phyloP scores from a whole-genome alignment of 1,140 invertebrate genomes.

The Drosophila bifasciata region DNA sequence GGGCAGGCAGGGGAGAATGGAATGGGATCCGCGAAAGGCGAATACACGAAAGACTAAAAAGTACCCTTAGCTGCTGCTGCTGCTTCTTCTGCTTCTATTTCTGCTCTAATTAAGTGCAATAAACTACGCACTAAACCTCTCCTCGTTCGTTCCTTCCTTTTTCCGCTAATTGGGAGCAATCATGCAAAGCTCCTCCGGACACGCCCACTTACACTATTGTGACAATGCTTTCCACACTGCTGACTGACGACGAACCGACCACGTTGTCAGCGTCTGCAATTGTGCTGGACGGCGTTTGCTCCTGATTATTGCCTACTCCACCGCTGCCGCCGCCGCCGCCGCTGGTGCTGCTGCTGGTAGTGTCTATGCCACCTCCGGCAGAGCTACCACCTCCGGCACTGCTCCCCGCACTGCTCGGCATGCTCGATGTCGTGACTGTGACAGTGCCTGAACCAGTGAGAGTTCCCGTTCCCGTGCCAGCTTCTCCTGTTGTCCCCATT shows the following conservation, averaged over 20 bases:
- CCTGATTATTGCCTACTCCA: conserved; percentile 42
- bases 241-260: conserved; percentile 35
- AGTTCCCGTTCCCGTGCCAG: conserved; percentile 42
- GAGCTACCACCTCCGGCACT: conserved; percentile 8
- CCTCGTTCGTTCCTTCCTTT: too few relatives aligned
- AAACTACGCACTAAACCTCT: conserved; percentile 41
- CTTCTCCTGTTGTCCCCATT: conserved; percentile 21
- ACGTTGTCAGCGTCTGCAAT: conserved; percentile 24
- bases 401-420: conserved; percentile 53
- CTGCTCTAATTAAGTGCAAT: conserved; percentile 40
- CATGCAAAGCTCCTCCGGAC: conserved; percentile 23
- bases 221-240: conserved; percentile 40
- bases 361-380: too few relatives aligned
- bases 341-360: conserved; percentile 13
- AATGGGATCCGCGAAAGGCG: neutral
- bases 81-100: conserved; percentile 15
- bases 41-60: too few relatives aligned
- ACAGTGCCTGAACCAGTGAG: conserved; percentile 21
- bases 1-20: neutral
- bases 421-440: conserved; percentile 47
- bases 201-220: conserved; percentile 69
- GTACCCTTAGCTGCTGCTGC: neutral
- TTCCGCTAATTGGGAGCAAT: conserved; percentile 35
- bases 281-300: conserved; percentile 43
- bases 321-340: conserved; percentile 19